Conservation (phyloP, 2,797 vertebrate species). For the Ptychadena robeensis region DNA sequence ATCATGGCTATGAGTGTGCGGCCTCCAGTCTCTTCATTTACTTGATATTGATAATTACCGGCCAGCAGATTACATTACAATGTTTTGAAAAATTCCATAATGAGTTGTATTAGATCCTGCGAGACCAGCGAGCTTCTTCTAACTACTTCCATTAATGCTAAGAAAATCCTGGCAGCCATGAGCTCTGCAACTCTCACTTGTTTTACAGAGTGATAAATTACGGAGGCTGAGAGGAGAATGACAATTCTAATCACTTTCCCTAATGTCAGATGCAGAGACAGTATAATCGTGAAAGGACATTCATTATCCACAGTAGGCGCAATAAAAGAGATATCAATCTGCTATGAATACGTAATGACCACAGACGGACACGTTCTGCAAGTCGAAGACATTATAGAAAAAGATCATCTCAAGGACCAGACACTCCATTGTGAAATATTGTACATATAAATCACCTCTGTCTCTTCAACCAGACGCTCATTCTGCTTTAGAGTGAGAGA, state of each 20-base stretch:
- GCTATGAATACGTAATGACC: slow-evolving; percentile 26
- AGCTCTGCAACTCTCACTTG: neutral
- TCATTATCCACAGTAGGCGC: slow-evolving; percentile 21
- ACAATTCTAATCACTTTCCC: slow-evolving; percentile 33
- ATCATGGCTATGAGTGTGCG: neutral
- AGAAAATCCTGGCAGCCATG: slow-evolving; percentile 1
- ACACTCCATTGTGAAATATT: neutral
- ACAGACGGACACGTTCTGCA: neutral
- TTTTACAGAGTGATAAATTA: slow-evolving; percentile 38
- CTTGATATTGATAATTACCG: neutral
- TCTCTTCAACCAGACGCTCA: neutral
- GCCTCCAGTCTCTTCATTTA: neutral
- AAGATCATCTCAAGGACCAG: slow-evolving; percentile 1
- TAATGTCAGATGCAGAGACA: slow-evolving; percentile 35
- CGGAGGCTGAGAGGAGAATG: slow-evolving; percentile 18
- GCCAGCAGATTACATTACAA: neutral
- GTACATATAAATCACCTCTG: neutral
- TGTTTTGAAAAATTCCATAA: neutral
- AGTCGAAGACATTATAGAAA: neutral
- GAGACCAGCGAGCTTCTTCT: neutral
- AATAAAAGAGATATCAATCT: slow-evolving; percentile 40
- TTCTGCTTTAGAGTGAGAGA: neutral
- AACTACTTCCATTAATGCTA: slow-evolving; percentile 12
- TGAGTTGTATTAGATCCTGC: neutral
- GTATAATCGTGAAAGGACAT: slow-evolving; percentile 38